phyloP scores from a whole-genome alignment of 2,888 invertebrate species.

The Argyresthia goedartella region DNA sequence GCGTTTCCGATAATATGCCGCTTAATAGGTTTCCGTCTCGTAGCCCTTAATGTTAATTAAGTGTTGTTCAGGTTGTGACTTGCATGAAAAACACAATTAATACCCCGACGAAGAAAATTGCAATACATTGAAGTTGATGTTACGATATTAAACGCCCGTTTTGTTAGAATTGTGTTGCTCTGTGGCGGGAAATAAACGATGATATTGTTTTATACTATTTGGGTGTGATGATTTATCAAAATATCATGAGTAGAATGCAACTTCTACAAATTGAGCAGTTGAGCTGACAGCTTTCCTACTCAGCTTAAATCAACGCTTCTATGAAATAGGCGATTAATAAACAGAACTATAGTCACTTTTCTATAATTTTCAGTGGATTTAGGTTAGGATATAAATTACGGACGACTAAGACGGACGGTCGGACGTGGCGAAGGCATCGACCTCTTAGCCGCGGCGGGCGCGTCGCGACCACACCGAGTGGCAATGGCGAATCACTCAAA shows the following conservation, averaged over 20 bases:
- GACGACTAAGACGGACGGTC: too few relatives aligned
- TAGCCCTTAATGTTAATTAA: neutral
- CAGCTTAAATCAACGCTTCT: too few relatives aligned
- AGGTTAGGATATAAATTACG: too few relatives aligned
- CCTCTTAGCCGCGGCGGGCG: neutral
- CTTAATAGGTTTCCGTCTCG: neutral
- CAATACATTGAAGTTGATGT: too few relatives aligned
- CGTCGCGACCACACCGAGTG: conserved; percentile 12
- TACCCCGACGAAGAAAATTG: neutral
- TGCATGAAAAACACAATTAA: neutral
- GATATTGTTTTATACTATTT: too few relatives aligned
- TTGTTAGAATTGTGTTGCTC: neutral
- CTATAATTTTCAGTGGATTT: too few relatives aligned
- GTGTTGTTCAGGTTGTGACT: neutral
- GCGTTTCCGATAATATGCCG: neutral
- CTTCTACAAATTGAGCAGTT: too few relatives aligned
- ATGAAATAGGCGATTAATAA: too few relatives aligned
- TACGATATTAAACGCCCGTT: neutral
- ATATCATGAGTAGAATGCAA: too few relatives aligned
- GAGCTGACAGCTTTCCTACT: too few relatives aligned
- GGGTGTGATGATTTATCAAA: too few relatives aligned
- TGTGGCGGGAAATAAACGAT: neutral
- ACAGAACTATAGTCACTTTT: too few relatives aligned
- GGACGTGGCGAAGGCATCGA: neutral
- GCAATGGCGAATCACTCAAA: conserved; percentile 16